Base-by-base conservation (phyloP, 1,140 invertebrate species). In the Drosophila prosaltans region DNA sequence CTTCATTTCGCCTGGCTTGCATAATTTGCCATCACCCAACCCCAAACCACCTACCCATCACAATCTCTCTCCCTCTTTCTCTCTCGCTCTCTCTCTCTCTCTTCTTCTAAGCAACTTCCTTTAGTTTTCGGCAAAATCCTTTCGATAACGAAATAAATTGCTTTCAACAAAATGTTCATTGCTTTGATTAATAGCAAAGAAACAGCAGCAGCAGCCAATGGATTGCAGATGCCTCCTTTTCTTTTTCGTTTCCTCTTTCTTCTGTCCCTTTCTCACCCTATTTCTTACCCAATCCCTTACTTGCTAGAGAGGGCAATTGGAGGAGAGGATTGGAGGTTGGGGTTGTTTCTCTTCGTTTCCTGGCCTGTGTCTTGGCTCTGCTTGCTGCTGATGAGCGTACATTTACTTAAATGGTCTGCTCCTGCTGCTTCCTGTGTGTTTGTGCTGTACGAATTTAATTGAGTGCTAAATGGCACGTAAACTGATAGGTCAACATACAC, bases 401-500 rank as follows among this genome's bases (percentile, higher is more conserved):
- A 86, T 86, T 86, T 86, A 71, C 79, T 82, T 75, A 86, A 88
- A 79, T 79, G 81, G 71, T 72, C 59, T 71, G 45, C 67, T 58
- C 51, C 16, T 41, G 70, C 61, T 73, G 45, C 59, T 72, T 74
- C 72, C 73, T 69, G 65, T 81, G 78, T 80, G 79, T 88, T 64
- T 78, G 69, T 75, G 70, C 60, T 80, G 69, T 85, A 70, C 73
- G 75, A 84, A 91, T 85, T 91, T 91, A 91, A 91, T 89, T 91
- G 89, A 91, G 89, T 91, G 89, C 84, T 91, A 91, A 91, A 91
- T 91, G 89, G 84, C 80, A 91, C 80, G 89, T 91, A 84, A 91
- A 91, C 84, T 78, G 81, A 91, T 91, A 90, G 81, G 85, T 84
- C 80, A 89, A 89, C 80, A 81, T 65, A 83, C 58, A 78, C 69